A percentile compares a stretch with the other conserved stretches of the same genome.
phyloP scores from a whole-genome alignment of 2,113 vertebrate genomes.

The Pseudorasbora parva region DNA sequence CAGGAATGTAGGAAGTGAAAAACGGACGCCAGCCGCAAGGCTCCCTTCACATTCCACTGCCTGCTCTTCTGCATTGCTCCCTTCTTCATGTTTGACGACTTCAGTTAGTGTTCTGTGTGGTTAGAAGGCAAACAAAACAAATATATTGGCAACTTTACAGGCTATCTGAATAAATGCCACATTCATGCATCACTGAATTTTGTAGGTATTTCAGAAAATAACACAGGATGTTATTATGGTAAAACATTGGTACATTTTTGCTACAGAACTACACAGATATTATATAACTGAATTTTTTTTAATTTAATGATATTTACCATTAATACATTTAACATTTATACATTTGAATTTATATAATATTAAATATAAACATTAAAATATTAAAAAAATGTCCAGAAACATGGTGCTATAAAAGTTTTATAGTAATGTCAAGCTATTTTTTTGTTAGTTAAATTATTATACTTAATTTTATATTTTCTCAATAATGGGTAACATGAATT shows the following conservation, averaged over 20 bases:
- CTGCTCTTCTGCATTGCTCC: conserved; percentile 79
- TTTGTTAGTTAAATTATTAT: background rate
- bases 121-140: background rate
- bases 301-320: background rate
- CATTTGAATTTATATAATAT: background rate
- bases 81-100: conserved; percentile 34
- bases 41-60: conserved; percentile 82
- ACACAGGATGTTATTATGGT: background rate
- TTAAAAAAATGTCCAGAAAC: background rate
- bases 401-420: background rate
- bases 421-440: background rate
- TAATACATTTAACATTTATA: background rate
- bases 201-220: background rate
- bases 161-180: background rate
- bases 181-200: background rate
- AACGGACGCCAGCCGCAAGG: conserved; percentile 75
- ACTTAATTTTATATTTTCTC: background rate
- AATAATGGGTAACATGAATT: background rate
- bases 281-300: background rate
- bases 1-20: conserved; percentile 80
- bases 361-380: background rate
- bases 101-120: conserved; percentile 25
- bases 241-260: background rate
- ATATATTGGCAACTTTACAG: background rate
- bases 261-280: background rate